Evolutionary conservation across 1,140 invertebrate genomes (phyloP), one percentile per base, ranked within the genome.

Genomic region (Meloidogyne hapla): DNA sequence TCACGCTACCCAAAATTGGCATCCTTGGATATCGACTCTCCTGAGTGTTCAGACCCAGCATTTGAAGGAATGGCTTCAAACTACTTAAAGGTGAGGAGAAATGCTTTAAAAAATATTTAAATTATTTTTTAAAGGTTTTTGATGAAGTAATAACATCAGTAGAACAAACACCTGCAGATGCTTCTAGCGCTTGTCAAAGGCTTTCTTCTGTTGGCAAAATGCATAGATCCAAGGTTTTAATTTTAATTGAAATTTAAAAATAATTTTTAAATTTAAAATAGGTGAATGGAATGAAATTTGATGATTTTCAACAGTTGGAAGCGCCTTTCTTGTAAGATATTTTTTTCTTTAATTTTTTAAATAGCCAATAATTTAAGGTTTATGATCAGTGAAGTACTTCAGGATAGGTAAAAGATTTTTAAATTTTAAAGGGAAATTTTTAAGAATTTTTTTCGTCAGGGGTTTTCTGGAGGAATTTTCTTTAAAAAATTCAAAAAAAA

Each of bases 351-450:
- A 48, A 48, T 3, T 15, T 48, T 18, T 48, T 3, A 48, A 8
- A 48, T 15, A 48, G 5, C 78, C 4, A 33, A 33, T 33, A 33
- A 33, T 18, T 48, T 48, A 18, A 48, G 45, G 45, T 56, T 56
- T 61, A 84, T 84, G 80, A 70, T 83, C 25, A 25, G 71, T 10
- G 83, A 83, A 68, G 62, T 83, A n/a, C 83, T 84, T 8, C 64
- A 84, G 42, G 75, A 76, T 38, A 72, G 74, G 40, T 45, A 42
- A 15, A 26, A 42, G n/a, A n/a, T 25, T 69, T 69, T 69, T 42
- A 25, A 13, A 15, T 42, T 40, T 40, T 15, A n/a, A n/a, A n/a
- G n/a, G n/a, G n/a, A n/a, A n/a, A n/a, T n/a, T 33, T 33, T 33
- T 8, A 0, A 33, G 33, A 33, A 33, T 4, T 33, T 6, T 0